Evolutionary conservation across 23 tunicate species (phyloP).

Genomic region (Ascidia mentula): DNA sequence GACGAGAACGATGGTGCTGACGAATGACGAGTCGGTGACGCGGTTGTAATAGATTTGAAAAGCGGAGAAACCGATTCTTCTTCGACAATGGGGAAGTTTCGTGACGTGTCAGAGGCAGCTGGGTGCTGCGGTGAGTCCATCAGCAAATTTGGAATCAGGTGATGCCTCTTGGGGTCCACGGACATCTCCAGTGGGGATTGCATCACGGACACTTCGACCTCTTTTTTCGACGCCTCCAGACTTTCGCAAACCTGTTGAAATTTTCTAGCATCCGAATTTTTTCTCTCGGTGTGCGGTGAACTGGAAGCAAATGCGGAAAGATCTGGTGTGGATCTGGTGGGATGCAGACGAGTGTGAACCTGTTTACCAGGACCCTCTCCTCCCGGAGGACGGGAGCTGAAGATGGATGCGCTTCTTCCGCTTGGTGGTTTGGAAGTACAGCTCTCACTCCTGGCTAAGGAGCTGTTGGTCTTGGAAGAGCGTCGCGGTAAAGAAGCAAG

Average conservation of each 20-base stretch:
- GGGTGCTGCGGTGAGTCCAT: slow-evolving; percentile 60
- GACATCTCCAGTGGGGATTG: background rate
- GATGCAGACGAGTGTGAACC: background rate
- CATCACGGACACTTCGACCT: background rate
- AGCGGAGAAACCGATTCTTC: slow-evolving; percentile 32
- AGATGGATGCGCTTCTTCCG: slow-evolving; percentile 20
- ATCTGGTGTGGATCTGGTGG: slow-evolving; percentile 32
- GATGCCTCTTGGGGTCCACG: background rate
- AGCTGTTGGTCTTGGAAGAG: slow-evolving; percentile 5
- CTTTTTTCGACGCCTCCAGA: background rate
- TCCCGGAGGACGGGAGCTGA: background rate
- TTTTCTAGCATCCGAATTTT: too few species aligned
- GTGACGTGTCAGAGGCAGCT: slow-evolving; percentile 58
- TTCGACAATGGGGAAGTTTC: slow-evolving; percentile 52
- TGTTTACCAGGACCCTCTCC: background rate
- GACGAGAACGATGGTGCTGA: slow-evolving; percentile 14
- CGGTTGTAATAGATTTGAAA: slow-evolving; percentile 11
- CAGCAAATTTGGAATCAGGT: slow-evolving; percentile 1
- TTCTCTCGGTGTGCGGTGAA: background rate
- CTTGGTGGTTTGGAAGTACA: slow-evolving; percentile 55
- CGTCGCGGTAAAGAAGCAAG: slow-evolving; percentile 32
- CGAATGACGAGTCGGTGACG: slow-evolving; percentile 8
- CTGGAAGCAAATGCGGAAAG: background rate
- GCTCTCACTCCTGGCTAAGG: slow-evolving; percentile 26
- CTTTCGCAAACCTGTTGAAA: background rate